A percentile compares a stretch with the other conserved stretches of the same genome.
These are phyloP conservation scores for Cephalotes varians DNA, from an alignment of 2,888 invertebrate genomes.

Conservation along the genomic window DNA sequence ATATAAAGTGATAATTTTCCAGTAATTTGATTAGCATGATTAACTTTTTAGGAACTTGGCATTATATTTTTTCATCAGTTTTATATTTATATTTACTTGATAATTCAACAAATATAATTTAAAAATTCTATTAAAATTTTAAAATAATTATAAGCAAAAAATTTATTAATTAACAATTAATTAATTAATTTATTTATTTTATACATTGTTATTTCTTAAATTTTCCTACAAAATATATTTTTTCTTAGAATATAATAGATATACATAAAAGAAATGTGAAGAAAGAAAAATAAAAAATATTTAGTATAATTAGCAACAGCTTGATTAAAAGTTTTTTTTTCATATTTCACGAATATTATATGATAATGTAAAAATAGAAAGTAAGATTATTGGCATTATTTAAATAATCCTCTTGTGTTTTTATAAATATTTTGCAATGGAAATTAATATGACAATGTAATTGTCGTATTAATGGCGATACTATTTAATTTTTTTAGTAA, in stretches of 20 bases:
- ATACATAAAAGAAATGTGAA: background rate
- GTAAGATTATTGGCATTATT: background rate
- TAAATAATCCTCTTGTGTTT: background rate
- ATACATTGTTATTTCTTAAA: background rate
- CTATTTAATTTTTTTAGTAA: constrained; percentile 9
- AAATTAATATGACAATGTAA: background rate
- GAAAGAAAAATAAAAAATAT: background rate
- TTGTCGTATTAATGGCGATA: too few species aligned
- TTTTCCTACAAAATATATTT: background rate
- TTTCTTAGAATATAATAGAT: background rate
- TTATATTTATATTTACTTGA: background rate
- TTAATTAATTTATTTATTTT: background rate
- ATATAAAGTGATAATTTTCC: background rate
- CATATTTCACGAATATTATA: background rate
- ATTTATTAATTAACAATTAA: too few species aligned
- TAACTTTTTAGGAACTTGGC: background rate
- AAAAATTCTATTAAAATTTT: background rate
- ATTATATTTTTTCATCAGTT: background rate
- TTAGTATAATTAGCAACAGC: background rate
- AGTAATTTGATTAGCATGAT: background rate
- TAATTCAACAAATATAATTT: background rate
- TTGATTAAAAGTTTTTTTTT: background rate
- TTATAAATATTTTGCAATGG: background rate
- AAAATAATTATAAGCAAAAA: background rate
- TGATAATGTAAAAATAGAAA: background rate